These are phyloP conservation scores for Panulirus ornatus DNA, from an alignment of 1,140 invertebrate species.

Conservation along the genomic window DNA sequence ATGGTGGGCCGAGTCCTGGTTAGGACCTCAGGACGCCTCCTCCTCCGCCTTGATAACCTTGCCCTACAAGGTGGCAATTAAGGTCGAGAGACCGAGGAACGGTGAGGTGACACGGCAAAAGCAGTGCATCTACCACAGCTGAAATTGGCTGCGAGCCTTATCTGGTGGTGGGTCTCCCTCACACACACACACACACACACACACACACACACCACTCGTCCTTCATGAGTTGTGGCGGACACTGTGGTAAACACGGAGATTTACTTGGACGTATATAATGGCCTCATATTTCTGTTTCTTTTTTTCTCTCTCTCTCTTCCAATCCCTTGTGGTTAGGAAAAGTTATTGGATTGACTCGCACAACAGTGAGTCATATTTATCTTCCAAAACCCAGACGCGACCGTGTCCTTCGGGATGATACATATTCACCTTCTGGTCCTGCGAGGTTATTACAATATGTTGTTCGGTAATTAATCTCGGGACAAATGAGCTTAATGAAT, in stretches of 20 bases:
- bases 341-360: background rate
- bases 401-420: too few relatives aligned
- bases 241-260: conserved; percentile 4
- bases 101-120: conserved; percentile 20
- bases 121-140: conserved; percentile 3
- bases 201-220: background rate
- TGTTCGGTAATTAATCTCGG: too few relatives aligned
- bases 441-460: too few relatives aligned
- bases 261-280: conserved; percentile 28
- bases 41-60: background rate
- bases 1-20: background rate
- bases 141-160: conserved; percentile 42
- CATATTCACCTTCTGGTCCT: too few relatives aligned
- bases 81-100: conserved; percentile 25
- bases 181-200: background rate
- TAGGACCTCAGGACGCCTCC: background rate
- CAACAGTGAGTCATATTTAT: background rate
- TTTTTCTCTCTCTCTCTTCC: too few relatives aligned
- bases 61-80: conserved; percentile 22
- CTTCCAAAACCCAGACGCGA: too few relatives aligned
- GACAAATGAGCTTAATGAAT: too few relatives aligned
- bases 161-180: conserved; percentile 11
- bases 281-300: conserved; percentile 7
- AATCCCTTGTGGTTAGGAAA: conserved; percentile 20
- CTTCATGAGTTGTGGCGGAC: background rate